Conservation (phyloP, 37 sponge, comb jelly and placozoan genomes). For the Trichoplax adhaerens region DNA sequence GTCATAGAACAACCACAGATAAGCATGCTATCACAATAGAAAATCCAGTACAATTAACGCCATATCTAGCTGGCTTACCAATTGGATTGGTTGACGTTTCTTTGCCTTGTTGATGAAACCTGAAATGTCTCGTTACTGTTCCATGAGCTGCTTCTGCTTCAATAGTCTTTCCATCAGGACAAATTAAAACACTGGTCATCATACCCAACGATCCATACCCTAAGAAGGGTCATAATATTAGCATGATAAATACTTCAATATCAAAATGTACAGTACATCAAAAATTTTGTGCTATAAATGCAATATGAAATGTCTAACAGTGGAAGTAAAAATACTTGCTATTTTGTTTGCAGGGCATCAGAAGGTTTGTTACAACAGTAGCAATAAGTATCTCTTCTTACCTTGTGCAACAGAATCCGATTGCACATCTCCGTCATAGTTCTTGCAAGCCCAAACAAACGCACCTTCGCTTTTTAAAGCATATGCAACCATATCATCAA, state of each 20-base stretch:
- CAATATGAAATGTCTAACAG: too few relatives aligned
- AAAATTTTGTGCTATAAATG: too few relatives aligned
- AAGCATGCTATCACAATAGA: background rate
- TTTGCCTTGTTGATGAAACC: constrained; percentile 77
- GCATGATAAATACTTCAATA: too few relatives aligned
- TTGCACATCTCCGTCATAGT: constrained; percentile 96
- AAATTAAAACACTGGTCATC: constrained; percentile 94
- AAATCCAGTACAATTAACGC: background rate
- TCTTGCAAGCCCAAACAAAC: constrained; percentile 97
- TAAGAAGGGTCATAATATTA: background rate
- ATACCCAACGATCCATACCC: constrained; percentile 86
- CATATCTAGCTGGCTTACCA: constrained; percentile 27
- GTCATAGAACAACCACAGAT: background rate
- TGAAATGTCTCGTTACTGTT: constrained; percentile 84
- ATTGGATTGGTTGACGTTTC: constrained; percentile 64
- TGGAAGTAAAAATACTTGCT: too few relatives aligned
- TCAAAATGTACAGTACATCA: too few relatives aligned
- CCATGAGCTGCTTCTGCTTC: constrained; percentile 94
- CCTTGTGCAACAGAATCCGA: constrained; percentile 86
- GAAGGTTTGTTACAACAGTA: too few relatives aligned
- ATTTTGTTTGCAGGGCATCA: too few relatives aligned
- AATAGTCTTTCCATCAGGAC: constrained; percentile 87
- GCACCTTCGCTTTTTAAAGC: constrained; percentile 85
- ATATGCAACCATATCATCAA: constrained; percentile 96
- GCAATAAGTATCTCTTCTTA: background rate